Evolutionary conservation across 2,888 invertebrate genomes (phyloP), one percentile per base, ranked within the genome.

Genomic region (Chesias legatella): DNA sequence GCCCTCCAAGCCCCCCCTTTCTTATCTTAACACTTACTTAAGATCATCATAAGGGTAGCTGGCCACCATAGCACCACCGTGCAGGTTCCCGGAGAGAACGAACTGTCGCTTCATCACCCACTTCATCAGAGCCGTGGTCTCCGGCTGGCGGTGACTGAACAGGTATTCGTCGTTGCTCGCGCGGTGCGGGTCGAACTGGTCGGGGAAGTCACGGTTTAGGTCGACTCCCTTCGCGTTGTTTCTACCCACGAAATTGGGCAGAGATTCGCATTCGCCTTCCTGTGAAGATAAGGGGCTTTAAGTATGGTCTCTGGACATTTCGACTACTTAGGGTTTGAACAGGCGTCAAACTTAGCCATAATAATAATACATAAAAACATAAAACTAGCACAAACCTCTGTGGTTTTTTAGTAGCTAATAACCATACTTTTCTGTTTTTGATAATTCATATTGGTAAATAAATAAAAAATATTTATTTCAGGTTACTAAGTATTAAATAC

Each of bases 21-120:
- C n/a, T n/a, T 3, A 17, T 3, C 2, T 3, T 17, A 11, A 4
- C 6, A 63, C 71, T 80, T 84, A 94, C 95, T 90, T 90, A 8
- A 94, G 93, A 74, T 96, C 94, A 79, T 98, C 98, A 68, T 91
- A 99, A 0, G 99, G 99, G 82, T 98, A 99, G 76, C 98, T 99
- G 34, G 98, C 98, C 1, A 99, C 99, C 0, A 99, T 90, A 22
- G 98, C 97, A 1, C 98, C 98, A n/a, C 97, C 98, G 73, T 98
- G 98, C 32, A 98, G 90, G 79, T 98, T 98, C 1, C 95, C 98
- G 0, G 98, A 98, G 32, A 98, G 88, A 21, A 98, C 97, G 73
- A 98, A 98, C 37, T 96, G 96, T 61, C 94, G 92, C 7, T 91
- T 90, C 37, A 92, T 85, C 28, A 98, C 94, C 98, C 98, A 98